Conservation (phyloP, 35 echinoderm and acorn worm genomes). For the Apostichopus japonicus region DNA sequence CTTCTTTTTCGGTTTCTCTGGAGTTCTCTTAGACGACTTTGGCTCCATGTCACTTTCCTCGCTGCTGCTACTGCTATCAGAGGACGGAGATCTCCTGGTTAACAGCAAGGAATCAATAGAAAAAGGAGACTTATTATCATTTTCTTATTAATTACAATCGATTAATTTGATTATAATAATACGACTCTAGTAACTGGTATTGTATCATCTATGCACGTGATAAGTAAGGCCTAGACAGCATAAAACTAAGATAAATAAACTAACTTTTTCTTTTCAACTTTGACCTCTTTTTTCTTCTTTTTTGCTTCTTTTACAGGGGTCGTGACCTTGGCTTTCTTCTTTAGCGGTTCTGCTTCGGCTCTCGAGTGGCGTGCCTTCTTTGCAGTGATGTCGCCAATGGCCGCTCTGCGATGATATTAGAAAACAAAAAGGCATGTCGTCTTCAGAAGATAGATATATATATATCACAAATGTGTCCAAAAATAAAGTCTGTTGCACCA, state of each 20-base stretch:
- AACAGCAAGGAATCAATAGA: not conserved
- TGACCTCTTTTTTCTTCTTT: constrained; percentile 27
- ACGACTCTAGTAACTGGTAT: no score
- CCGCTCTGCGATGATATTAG: not conserved
- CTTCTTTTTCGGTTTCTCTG: constrained; percentile 10
- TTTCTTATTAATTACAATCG: no score
- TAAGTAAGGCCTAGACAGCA: no score
- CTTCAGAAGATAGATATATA: no score
- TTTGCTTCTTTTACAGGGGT: constrained; percentile 1
- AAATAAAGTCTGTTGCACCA: no score
- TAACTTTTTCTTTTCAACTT: constrained; percentile 39
- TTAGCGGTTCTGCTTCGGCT: not conserved
- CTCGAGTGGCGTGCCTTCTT: not conserved
- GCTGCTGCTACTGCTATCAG: constrained; percentile 33
- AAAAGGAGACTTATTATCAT: no score
- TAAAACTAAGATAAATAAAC: no score
- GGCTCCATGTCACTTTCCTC: not conserved
- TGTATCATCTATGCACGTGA: no score
- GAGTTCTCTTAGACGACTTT: not conserved
- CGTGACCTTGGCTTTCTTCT: constrained; percentile 10
- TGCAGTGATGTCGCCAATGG: not conserved
- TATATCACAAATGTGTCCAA: no score
- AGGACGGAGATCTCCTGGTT: not conserved
- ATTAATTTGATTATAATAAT: no score
- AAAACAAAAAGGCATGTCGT: not conserved